Evolutionary conservation across 2,113 vertebrate genomes (phyloP), one percentile per base, ranked within the genome.

Genomic region (Fregata magnificens): DNA sequence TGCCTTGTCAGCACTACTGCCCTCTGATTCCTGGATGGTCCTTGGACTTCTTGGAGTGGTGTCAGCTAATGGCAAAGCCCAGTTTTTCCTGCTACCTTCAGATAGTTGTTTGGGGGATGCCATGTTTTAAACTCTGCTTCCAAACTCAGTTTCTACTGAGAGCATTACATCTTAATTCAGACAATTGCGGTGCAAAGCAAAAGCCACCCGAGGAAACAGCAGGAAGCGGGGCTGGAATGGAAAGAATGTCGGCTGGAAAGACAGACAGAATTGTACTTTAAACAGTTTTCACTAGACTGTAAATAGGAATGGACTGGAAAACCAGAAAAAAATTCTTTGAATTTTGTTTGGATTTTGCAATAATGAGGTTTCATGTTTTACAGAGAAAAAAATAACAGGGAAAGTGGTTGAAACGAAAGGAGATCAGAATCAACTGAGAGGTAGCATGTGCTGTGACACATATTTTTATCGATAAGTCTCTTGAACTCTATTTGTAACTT

Each of bases 211-310:
- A 93, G 66, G 71, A 77, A 92, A 79, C 56, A 36, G 58, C 95
- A 94, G 92, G 88, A 95, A 95, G 78, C 34, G 5, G 86, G 62
- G 53, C 83, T 93, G 82, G 82, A 69, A 92, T 96, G 96, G 87
- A 96, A 97, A 63, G 91, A 96, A 95, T 93, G 88, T 77, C 6
- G 12, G 72, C 69, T 93, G 73, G 83, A 91, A 86, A 69, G 61
- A 89, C 61, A 62, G 84, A 40, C 66, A 69, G 45, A 96, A 86
- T 45, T 72, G 53, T 61, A 84, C 63, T 93, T 92, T 86, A 76
- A 93, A 94, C 89, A 44, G 66, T 88, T 95, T 90, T 87, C n/a
- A 38, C 45, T 85, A 63, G 38, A 50, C 53, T 90, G 73, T 78
- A 87, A 86, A 56, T 88, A 85, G 53, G 20, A 88, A 69, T 10